A percentile compares a stretch with the other conserved stretches of the same genome.
Conservation (phyloP, 1,140 invertebrate genomes). For the Neodiprion virginianus region DNA sequence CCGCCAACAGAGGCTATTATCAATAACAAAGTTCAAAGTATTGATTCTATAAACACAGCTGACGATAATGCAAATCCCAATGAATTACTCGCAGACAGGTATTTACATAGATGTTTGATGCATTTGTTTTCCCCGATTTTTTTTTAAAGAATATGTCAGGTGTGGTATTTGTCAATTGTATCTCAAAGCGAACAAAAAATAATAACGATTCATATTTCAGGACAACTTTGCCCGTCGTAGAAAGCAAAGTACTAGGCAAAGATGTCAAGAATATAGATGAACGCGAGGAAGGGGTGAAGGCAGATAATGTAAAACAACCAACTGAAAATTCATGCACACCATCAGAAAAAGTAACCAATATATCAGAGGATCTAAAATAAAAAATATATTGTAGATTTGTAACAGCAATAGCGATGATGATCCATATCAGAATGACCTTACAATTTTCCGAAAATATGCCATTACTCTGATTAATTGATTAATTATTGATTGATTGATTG, state of each 20-base stretch:
- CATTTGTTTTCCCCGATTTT: not conserved
- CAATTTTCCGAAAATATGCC: conserved; percentile 34
- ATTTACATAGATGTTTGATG: conserved; percentile 12
- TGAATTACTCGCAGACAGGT: conserved; percentile 33
- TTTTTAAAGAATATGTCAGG: conserved; percentile 20
- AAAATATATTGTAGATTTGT: conserved; percentile 7
- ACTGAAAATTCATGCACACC: conserved; percentile 1
- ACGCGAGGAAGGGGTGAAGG: conserved; percentile 21
- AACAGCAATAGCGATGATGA: conserved; percentile 42
- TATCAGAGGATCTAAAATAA: conserved; percentile 16
- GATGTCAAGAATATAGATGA: conserved; percentile 28
- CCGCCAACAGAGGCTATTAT: conserved; percentile 15
- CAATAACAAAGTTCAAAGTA: conserved; percentile 25
- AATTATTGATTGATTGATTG: no score
- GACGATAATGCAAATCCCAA: conserved; percentile 40
- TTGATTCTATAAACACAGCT: conserved; percentile 31
- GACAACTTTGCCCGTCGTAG: conserved; percentile 8
- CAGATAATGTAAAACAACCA: conserved; percentile 7
- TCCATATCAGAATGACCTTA: conserved; percentile 55
- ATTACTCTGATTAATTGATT: conserved; percentile 29
- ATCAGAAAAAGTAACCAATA: conserved; percentile 17
- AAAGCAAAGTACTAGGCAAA: conserved; percentile 35
- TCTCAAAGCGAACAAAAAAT: conserved; percentile 17
- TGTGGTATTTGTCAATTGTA: conserved; percentile 31
- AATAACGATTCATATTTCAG: not conserved